Base-by-base conservation (phyloP, 2,113 vertebrate genomes). In the Aptenodytes forsteri region DNA sequence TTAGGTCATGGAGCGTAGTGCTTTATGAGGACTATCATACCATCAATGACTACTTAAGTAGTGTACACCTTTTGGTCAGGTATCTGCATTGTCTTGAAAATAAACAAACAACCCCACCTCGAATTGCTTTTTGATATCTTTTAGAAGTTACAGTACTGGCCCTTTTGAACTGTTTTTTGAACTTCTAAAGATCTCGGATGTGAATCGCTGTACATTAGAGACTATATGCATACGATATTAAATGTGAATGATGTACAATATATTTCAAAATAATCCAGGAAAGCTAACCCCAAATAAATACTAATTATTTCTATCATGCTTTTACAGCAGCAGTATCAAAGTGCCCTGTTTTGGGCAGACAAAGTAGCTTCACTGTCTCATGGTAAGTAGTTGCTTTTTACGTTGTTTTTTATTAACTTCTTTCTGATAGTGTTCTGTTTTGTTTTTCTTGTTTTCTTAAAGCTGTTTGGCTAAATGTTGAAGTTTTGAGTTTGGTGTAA, bases 271-370 rank as follows among this genome's bases (percentile, higher is more conserved):
- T 80, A 72, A 70, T 50, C 12, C 30, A 52, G 52, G 12, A 47
- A 83, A 49, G 5, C 40, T 56, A 38, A 42, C 21, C 4, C 7
- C 36, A 46, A 65, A 83, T 52, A 44, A 71, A 62, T 49, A 13
- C 40, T 91, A 67, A 96, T 84, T 54, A 46, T 72, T 85, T 89
- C 34, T 95, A 5, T 52, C 46, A 13, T 96, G 58, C 88, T 83
- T 98, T 97, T 96, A 77, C 98, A 99, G 99, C 99, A 99, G 95
- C 99, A 99, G 89, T 99, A 99, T 98, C 99, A 99, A 97, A 99
- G 99, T 98, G 99, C 99, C 96, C 98, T 99, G 25, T 99, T 99
- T 97, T 99, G 99, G 99, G 99, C 99, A 87, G 99, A 99, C 97
- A 99, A 99, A 98, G 99, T 99, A 96, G 99, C 99, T 71, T 99